These are phyloP conservation scores for Cataglyphis rosenhaueri DNA, from an alignment of 2,888 invertebrate genomes.

Conservation along the genomic window DNA sequence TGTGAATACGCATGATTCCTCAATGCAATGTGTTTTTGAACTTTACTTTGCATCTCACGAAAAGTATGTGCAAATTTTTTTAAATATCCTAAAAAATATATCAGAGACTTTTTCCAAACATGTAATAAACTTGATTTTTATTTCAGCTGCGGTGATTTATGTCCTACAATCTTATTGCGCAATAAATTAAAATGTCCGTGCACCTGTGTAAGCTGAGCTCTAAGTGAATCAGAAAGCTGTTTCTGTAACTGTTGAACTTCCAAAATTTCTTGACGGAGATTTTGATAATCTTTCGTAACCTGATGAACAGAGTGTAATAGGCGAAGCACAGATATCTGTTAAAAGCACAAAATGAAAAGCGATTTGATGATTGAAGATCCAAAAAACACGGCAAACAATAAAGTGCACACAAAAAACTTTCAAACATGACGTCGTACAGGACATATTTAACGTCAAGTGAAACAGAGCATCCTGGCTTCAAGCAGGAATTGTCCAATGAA, in stretches of 20 bases:
- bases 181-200: slow-evolving; percentile 91
- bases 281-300: slow-evolving; percentile 92
- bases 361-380: slow-evolving; percentile 49
- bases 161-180: slow-evolving; percentile 89
- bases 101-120: slow-evolving; percentile 11
- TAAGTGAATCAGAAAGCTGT: slow-evolving; percentile 91
- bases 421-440: slow-evolving; percentile 14
- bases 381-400: slow-evolving; percentile 30
- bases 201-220: slow-evolving; percentile 90
- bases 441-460: slow-evolving; percentile 23
- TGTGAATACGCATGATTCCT: slow-evolving; percentile 8
- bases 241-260: slow-evolving; percentile 93
- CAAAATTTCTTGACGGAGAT: slow-evolving; percentile 91
- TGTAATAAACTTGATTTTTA: slow-evolving; percentile 62
- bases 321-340: slow-evolving; percentile 90
- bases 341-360: slow-evolving; percentile 61
- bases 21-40: neutral
- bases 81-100: slow-evolving; percentile 12
- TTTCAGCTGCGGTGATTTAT: slow-evolving; percentile 80
- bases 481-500: slow-evolving; percentile 37
- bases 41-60: neutral
- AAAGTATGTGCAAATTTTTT: slow-evolving; percentile 21
- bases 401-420: slow-evolving; percentile 36
- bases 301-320: slow-evolving; percentile 91
- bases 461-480: slow-evolving; percentile 28